Evolutionary conservation across 2,797 vertebrate species (phyloP), one percentile per base, ranked within the genome.

Genomic region (Spinibarbus caldwelli): DNA sequence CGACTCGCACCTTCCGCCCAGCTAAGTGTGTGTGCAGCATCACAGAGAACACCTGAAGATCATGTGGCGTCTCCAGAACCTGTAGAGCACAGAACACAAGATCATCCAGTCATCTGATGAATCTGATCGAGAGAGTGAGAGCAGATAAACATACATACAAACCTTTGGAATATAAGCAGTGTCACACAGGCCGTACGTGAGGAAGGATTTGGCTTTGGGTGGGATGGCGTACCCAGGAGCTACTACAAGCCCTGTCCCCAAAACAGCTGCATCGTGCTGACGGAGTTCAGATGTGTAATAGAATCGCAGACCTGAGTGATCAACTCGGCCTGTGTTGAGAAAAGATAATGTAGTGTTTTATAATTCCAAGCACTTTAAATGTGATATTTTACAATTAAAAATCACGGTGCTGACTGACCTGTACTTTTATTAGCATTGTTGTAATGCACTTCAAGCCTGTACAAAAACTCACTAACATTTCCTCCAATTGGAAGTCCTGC

Each of bases 401-500:
- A 41, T 10, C 12, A n/a, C n/a, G 17, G 21, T 36, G 21, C 4
- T 36, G 57, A 52, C n/a, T 45, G 21, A 95, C 94, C 94, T 90
- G 78, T 1, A 71, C 57, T 70, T 1, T 62, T 67, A 8, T 89
- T 45, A n/a, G 59, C 88, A 66, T 95, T 95, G 86, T 93, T 92
- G 89, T 95, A 95, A 88, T 95, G 94, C 66, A 94, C 89, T 89
- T 95, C 93, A 89, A 96, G 88, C 43, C 90, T 90, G 64, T 93
- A 95, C 43, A 90, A 83, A 5, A 0, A 23, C 5, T 85, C 36
- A 0, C 6, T 77, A 29, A 80, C 36, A 6, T 52, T 88, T 36
- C 89, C 93, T 84, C 93, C 94, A 4, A 95, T 4, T 11, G 93
- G 91, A 88, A 95, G 89, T 23, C 94, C 95, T 0, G 72, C 82